A percentile compares a stretch with the other conserved stretches of the same genome.
phyloP scores from a whole-genome alignment of 2,888 invertebrate genomes.

The Liodrosophila aerea region DNA sequence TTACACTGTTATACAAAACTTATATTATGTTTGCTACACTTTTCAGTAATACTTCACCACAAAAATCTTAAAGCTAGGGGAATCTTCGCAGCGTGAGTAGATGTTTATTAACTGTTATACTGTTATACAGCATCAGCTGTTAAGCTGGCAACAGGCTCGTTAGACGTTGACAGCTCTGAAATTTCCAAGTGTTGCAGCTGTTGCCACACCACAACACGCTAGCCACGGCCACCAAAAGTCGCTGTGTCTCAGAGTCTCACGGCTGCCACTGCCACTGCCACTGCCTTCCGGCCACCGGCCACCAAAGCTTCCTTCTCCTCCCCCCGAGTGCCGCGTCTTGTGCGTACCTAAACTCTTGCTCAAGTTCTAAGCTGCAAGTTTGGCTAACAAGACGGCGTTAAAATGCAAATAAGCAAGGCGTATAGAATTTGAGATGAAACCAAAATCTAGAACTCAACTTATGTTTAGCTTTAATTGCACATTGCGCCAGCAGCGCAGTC shows the following conservation, averaged over 20 bases:
- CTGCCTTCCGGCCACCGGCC: too few species aligned
- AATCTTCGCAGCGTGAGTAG: too few species aligned
- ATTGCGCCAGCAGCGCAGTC: constrained; percentile 14
- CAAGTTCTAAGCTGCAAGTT: constrained; percentile 12
- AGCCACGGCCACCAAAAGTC: constrained; percentile 26
- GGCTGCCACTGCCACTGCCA: too few species aligned
- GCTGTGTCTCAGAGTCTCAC: too few species aligned
- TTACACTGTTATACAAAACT: too few species aligned
- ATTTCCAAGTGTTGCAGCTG: constrained; percentile 10
- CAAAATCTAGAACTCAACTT: constrained; percentile 40
- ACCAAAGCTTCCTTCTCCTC: too few species aligned
- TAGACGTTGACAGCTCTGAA: not conserved
- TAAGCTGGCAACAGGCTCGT: not conserved
- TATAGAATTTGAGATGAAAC: constrained; percentile 5
- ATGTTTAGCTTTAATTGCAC: constrained; percentile 64
- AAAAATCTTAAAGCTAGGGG: too few species aligned
- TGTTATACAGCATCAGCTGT: constrained; percentile 1
- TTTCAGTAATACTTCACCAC: too few species aligned
- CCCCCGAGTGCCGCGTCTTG: too few species aligned
- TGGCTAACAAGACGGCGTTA: constrained; percentile 55
- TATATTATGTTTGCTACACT: too few species aligned
- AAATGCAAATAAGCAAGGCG: constrained; percentile 50
- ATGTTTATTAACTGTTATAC: not conserved
- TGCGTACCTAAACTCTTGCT: too few species aligned
- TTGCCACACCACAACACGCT: constrained; percentile 3